Evolutionary conservation across 2,797 vertebrate species (phyloP).

Genomic region (Rhinichthys osculus): DNA sequence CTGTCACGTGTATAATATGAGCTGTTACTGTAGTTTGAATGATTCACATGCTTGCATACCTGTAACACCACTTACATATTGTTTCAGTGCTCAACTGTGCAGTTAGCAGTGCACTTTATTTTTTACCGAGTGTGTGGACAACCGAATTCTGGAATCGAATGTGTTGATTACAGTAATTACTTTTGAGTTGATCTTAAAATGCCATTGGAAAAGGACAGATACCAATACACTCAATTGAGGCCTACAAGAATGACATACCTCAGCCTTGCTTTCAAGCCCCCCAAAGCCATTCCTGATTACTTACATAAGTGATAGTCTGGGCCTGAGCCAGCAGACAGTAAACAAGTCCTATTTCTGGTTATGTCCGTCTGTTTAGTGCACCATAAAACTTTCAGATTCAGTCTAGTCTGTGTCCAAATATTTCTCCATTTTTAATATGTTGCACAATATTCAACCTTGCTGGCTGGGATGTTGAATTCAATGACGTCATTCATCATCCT

Average conservation of each 20-base stretch:
- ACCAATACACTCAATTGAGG: background rate
- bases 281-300: conserved; percentile 1
- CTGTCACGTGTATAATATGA: background rate
- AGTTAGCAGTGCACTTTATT: background rate
- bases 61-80: background rate
- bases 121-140: background rate
- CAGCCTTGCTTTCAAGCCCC: conserved; percentile 1
- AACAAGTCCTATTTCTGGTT: conserved; percentile 18
- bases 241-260: conserved; percentile 10
- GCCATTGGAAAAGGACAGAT: background rate
- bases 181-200: background rate
- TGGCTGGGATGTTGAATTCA: background rate
- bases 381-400: background rate
- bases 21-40: background rate
- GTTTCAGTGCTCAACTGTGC: background rate
- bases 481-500: background rate
- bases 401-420: conserved; percentile 15
- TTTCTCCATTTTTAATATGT: background rate
- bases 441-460: conserved; percentile 13
- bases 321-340: conserved; percentile 3
- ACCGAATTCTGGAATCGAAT: background rate
- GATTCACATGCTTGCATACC: background rate
- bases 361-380: conserved; percentile 1
- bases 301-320: conserved; percentile 22
- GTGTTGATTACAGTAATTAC: background rate